Conservation (phyloP, 2,113 vertebrate genomes). For the Sardina pilchardus region DNA sequence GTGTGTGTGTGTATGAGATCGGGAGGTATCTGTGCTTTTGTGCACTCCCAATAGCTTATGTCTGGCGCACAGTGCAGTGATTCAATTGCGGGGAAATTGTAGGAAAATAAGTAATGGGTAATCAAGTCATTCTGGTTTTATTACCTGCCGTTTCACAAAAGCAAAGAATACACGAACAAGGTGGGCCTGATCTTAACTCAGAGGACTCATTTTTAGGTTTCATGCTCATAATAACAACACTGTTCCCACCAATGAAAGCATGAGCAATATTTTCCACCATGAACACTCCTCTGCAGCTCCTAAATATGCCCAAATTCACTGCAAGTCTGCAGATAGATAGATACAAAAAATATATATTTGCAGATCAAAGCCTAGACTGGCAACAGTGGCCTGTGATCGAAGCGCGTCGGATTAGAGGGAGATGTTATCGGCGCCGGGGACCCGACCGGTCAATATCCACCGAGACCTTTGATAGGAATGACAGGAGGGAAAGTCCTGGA, state of each 20-base stretch:
- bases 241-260: neutral
- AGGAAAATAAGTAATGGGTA: too few species aligned
- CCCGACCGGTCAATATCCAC: slow-evolving; percentile 56
- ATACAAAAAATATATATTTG: neutral
- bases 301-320: neutral
- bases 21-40: too few species aligned
- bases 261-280: neutral
- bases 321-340: neutral
- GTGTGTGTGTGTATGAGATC: too few species aligned
- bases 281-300: neutral
- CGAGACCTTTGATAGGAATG: slow-evolving; percentile 50
- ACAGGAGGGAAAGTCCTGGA: slow-evolving; percentile 48
- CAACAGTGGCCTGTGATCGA: slow-evolving; percentile 42
- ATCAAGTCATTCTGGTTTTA: too few species aligned
- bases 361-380: slow-evolving; percentile 9
- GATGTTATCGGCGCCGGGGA: slow-evolving; percentile 58
- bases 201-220: too few species aligned
- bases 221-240: neutral
- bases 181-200: too few species aligned
- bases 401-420: slow-evolving; percentile 57
- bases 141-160: too few species aligned
- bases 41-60: too few species aligned
- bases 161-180: too few species aligned
- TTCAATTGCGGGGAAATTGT: too few species aligned
- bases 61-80: too few species aligned